These are phyloP conservation scores for Oncorhynchus mykiss DNA, from an alignment of 2,113 vertebrate species.

Conservation along the genomic window DNA sequence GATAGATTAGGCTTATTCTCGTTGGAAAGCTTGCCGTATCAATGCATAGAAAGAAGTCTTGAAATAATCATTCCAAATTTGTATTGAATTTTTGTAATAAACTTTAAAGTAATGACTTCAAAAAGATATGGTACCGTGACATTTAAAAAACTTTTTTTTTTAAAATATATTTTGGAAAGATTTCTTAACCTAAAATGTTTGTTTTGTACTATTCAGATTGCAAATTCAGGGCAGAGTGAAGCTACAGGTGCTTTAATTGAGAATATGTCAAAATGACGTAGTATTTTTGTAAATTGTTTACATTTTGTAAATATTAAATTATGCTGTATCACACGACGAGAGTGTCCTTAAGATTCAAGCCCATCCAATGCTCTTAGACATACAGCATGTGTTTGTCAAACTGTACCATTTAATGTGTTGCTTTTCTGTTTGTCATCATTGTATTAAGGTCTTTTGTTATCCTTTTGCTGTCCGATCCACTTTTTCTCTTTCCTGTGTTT, in stretches of 20 bases:
- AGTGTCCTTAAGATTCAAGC: constrained; percentile 25
- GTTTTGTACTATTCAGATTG: not conserved
- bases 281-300: constrained; percentile 53
- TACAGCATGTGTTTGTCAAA: not conserved
- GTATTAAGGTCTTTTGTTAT: constrained; percentile 12
- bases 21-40: not conserved
- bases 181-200: not conserved
- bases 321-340: constrained; percentile 46
- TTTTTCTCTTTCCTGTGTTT: not conserved
- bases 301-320: constrained; percentile 86
- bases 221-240: not conserved
- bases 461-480: not conserved
- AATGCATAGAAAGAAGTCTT: not conserved
- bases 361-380: constrained; percentile 12
- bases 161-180: not conserved
- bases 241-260: not conserved
- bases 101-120: not conserved
- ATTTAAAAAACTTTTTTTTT: not conserved
- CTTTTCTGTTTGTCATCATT: not conserved
- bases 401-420: not conserved
- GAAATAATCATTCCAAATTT: not conserved
- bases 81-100: constrained; percentile 4
- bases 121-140: not conserved
- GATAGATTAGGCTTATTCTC: not conserved
- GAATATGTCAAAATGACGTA: constrained; percentile 3